Conservation (phyloP, 2,888 invertebrate genomes). For the Macrophya annulata region DNA sequence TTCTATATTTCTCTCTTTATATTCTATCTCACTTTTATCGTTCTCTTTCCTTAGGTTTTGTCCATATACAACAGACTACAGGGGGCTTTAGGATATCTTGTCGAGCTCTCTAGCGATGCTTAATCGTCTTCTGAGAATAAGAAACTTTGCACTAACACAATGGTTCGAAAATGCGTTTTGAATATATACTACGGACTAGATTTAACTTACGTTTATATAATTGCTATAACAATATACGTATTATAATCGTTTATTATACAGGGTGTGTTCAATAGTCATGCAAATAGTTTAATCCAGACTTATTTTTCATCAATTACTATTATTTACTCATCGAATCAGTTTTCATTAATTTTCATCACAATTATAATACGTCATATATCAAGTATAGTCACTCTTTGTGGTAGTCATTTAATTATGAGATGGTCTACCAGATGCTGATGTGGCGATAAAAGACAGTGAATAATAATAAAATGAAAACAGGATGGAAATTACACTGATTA, state of each 20-base stretch:
- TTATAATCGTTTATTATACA: slow-evolving; percentile 20
- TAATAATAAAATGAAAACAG: background rate
- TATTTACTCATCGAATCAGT: background rate
- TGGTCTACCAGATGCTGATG: background rate
- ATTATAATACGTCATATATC: slow-evolving; percentile 20
- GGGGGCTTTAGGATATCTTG: background rate
- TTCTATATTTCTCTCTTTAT: slow-evolving; percentile 10
- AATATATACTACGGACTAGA: background rate
- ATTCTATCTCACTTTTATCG: slow-evolving; percentile 6
- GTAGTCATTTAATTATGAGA: slow-evolving; percentile 19
- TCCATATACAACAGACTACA: background rate
- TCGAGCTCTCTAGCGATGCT: slow-evolving; percentile 14
- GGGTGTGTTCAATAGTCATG: background rate
- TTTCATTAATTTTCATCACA: slow-evolving; percentile 8
- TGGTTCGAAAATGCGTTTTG: slow-evolving; percentile 19
- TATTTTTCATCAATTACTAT: background rate
- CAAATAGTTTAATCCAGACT: background rate
- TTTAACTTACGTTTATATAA: background rate
- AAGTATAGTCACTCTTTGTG: background rate
- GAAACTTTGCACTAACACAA: slow-evolving; percentile 38
- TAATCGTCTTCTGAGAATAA: slow-evolving; percentile 29
- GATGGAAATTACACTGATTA: background rate
- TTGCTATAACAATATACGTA: background rate
- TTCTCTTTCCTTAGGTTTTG: slow-evolving; percentile 28
- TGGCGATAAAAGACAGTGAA: slow-evolving; percentile 13